Base-by-base conservation (phyloP, 2,113 vertebrate species). In the Okapia johnstoni region DNA sequence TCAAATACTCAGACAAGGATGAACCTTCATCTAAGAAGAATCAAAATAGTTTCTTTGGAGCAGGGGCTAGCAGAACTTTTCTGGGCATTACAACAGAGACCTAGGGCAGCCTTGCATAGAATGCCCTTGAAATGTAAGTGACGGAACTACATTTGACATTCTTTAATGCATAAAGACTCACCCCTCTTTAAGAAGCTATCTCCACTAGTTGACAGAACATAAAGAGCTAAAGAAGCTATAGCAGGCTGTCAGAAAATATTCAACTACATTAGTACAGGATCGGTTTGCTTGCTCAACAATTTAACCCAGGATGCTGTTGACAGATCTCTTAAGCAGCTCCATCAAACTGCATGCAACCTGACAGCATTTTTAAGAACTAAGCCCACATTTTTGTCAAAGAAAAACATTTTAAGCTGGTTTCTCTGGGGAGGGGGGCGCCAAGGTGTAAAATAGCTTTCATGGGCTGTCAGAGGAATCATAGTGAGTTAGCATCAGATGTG, bases 171-270 rank as follows among this genome's bases (percentile, higher is more conserved):
- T 66, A 60, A 81, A 96, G 92, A 87, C 11, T 96, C 81, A 57
- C 43, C 86, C 55, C 52, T 89, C 94, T 97, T 95, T 96, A 85
- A 96, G 83, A 97, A 96, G 90, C 66, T 92, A 90, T 84, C 83
- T 97, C 88, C 50, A 95, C 43, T 92, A 73, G 97, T 77, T 98
- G 96, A 96, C 97, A 97, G 97, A 93, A 93, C 93, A 94, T 23
- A 94, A 95, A 92, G 85, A 91, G 93, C 83, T 96, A 96, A 97
- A 98, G 79, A 89, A 97, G 88, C 84, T 90, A 93, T 96, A 26
- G 61, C 93, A 96, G 87, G 84, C 73, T 98, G 93, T 97, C 98
- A 97, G 96, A 98, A 98, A 97, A 93, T 92, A 97, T 88, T 93
- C 92, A 50, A 54, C 88, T 93, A 96, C 48, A 23, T 98, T 97